phyloP scores from a whole-genome alignment of 2,888 invertebrate genomes.

The Sinentomon sp. region DNA sequence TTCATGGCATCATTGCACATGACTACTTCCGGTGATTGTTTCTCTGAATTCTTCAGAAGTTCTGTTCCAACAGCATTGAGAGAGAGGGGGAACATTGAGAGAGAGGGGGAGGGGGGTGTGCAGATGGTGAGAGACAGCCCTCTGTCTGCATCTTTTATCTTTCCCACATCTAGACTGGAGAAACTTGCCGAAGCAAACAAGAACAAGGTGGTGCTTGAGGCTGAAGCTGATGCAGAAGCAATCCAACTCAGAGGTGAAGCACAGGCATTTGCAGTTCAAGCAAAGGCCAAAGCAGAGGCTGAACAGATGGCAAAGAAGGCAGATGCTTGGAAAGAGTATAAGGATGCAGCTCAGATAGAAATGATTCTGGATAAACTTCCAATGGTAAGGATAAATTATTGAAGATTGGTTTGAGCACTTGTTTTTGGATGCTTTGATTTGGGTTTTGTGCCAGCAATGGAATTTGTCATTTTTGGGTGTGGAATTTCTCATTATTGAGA shows the following conservation, averaged over 20 bases:
- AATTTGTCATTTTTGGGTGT: too few relatives aligned
- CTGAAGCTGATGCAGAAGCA: constrained; percentile 82
- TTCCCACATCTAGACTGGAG: constrained; percentile 35
- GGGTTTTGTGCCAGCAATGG: too few relatives aligned
- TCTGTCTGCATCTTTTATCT: neutral
- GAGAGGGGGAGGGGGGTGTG: too few relatives aligned
- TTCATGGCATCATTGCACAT: too few relatives aligned
- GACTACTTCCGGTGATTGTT: too few relatives aligned
- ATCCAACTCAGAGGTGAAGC: constrained; percentile 58
- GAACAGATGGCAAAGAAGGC: constrained; percentile 94
- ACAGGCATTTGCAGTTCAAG: constrained; percentile 75
- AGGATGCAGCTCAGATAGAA: constrained; percentile 80
- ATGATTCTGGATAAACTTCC: constrained; percentile 88
- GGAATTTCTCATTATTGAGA: too few relatives aligned
- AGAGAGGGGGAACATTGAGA: too few relatives aligned
- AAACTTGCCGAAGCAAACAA: constrained; percentile 82
- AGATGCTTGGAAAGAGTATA: constrained; percentile 87
- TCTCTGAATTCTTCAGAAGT: too few relatives aligned
- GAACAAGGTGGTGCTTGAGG: constrained; percentile 64
- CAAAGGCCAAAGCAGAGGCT: constrained; percentile 82
- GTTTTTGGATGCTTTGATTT: constrained; percentile 5
- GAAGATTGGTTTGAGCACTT: too few relatives aligned
- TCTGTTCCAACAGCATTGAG: too few relatives aligned
- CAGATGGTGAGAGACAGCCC: too few relatives aligned
- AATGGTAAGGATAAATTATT: constrained; percentile 32